phyloP scores from a whole-genome alignment of 2,113 vertebrate genomes.

The Uria aalge region DNA sequence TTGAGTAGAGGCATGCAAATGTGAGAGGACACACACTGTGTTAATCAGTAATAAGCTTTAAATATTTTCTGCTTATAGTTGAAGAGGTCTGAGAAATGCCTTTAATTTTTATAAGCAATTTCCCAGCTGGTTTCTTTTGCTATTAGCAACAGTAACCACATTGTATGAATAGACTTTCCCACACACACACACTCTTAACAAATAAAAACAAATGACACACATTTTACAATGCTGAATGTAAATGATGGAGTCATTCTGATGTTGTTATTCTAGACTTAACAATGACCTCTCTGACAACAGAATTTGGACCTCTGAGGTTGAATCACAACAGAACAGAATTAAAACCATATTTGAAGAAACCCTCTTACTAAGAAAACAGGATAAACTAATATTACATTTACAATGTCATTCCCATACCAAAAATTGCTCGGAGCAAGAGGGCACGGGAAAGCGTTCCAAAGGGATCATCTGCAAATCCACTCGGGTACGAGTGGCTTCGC shows the following conservation, averaged over 20 bases:
- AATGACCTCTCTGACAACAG: neutral
- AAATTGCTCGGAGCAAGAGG: neutral
- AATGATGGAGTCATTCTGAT: neutral
- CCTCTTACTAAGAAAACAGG: neutral
- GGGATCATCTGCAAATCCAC: neutral
- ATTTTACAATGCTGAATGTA: neutral
- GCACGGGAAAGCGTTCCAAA: neutral
- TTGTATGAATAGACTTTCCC: neutral
- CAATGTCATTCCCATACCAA: neutral
- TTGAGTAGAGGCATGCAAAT: neutral
- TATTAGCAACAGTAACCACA: neutral
- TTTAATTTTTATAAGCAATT: neutral
- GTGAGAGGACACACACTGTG: neutral
- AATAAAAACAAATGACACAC: neutral
- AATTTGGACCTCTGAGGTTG: neutral
- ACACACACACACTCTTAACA: neutral
- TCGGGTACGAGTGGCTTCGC: fast-evolving
- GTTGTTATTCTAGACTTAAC: neutral
- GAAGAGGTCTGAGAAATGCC: neutral
- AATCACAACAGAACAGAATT: neutral
- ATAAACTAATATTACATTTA: neutral
- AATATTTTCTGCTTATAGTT: conserved; percentile 11
- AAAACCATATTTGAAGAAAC: neutral
- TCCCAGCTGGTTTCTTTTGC: neutral
- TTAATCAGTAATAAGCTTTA: neutral